A percentile compares a stretch with the other conserved stretches of the same genome.
phyloP scores from a whole-genome alignment of 2,113 vertebrate species.

The Tiliqua scincoides region DNA sequence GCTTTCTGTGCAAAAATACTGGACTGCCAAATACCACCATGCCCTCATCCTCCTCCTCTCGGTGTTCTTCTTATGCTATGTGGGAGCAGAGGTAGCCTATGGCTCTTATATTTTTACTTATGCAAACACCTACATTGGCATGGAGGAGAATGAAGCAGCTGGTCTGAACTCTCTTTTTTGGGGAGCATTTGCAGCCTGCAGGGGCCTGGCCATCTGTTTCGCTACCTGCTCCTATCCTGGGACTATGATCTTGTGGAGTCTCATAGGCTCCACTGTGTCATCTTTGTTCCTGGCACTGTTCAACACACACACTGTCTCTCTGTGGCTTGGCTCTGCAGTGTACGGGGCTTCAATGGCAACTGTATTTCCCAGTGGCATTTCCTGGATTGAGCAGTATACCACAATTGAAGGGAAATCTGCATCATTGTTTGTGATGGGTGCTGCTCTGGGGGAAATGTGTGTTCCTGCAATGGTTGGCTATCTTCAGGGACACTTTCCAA shows the following conservation, averaged over 20 bases:
- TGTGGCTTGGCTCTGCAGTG: constrained; percentile 83
- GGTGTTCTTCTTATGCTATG: constrained; percentile 90
- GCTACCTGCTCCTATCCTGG: constrained; percentile 83
- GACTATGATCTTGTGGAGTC: constrained; percentile 87
- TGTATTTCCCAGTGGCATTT: constrained; percentile 91
- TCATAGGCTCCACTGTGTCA: constrained; percentile 79
- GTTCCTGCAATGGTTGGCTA: constrained; percentile 83
- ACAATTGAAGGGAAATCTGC: constrained; percentile 81
- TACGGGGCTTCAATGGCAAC: constrained; percentile 92
- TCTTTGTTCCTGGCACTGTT: constrained; percentile 83
- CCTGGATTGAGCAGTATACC: constrained; percentile 95
- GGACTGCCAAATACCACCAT: constrained; percentile 80
- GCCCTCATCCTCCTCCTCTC: constrained; percentile 84
- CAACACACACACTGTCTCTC: constrained; percentile 34
- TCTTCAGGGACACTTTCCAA: constrained; percentile 76
- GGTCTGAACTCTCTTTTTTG: constrained; percentile 92
- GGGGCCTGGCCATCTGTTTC: constrained; percentile 87
- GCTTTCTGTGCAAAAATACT: constrained; percentile 47
- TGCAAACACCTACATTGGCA: constrained; percentile 73
- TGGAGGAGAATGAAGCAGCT: constrained; percentile 79
- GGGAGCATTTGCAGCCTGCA: constrained; percentile 83
- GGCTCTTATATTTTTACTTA: constrained; percentile 92
- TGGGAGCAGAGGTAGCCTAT: constrained; percentile 90
- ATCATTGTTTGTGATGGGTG: constrained; percentile 85
- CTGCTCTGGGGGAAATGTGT: constrained; percentile 91